These are phyloP conservation scores for Hypotaenidia okinawae DNA, from an alignment of 2,797 vertebrate genomes.

Conservation along the genomic window DNA sequence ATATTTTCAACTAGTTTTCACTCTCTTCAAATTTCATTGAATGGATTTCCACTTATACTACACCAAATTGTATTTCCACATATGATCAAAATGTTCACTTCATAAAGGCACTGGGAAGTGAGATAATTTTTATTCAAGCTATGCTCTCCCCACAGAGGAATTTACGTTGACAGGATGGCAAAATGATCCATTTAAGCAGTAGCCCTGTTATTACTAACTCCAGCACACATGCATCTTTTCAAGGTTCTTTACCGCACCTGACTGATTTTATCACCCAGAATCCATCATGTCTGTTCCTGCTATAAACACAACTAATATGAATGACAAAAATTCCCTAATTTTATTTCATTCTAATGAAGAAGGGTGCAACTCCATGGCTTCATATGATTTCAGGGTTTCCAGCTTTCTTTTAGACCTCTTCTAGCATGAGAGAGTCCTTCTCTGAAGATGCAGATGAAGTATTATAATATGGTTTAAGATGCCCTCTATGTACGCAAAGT, in stretches of 20 bases:
- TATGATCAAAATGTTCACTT: background rate
- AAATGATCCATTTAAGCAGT: background rate
- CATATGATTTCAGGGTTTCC: background rate
- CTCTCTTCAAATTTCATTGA: background rate
- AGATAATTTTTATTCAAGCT: background rate
- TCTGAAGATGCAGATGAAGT: background rate
- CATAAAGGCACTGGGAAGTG: background rate
- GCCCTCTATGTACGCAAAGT: background rate
- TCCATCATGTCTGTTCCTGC: background rate
- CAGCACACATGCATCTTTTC: background rate
- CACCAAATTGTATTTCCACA: conserved; percentile 11
- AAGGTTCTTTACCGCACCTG: background rate
- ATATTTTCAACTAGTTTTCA: background rate
- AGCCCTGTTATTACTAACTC: background rate
- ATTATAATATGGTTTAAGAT: background rate
- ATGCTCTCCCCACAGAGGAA: background rate
- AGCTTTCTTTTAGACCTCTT: background rate
- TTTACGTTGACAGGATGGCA: background rate
- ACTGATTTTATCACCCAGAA: background rate
- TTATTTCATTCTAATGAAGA: background rate
- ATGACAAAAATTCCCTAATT: background rate
- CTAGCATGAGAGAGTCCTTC: background rate
- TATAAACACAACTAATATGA: background rate
- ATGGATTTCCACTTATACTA: conserved; percentile 8
- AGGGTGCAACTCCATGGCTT: background rate